Evolutionary conservation across 2,113 vertebrate species (phyloP).

Genomic region (Sceloporus tristichus): DNA sequence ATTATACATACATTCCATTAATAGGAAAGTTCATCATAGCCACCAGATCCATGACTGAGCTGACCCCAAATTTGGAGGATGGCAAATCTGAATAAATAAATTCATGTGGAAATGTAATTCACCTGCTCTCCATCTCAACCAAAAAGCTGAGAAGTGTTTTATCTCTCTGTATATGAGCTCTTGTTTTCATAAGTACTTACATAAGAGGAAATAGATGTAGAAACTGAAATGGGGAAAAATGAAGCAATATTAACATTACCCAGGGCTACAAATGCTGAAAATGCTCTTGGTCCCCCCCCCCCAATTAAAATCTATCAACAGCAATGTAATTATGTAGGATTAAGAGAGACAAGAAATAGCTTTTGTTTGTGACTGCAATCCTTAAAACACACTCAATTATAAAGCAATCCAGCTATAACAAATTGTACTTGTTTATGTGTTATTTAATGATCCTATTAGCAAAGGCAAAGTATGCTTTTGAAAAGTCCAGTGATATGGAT

Average conservation of each 20-base stretch:
- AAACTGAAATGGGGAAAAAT: background rate
- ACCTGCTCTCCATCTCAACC: background rate
- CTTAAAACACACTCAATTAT: conserved; percentile 22
- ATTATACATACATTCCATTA: too few relatives aligned
- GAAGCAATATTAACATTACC: conserved; percentile 25
- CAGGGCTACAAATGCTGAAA: conserved; percentile 12
- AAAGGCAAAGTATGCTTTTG: background rate
- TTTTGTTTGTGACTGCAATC: conserved; percentile 22
- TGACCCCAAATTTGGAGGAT: background rate
- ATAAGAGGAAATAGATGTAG: background rate
- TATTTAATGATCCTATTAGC: conserved; percentile 34
- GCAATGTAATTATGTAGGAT: conserved; percentile 28
- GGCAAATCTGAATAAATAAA: conserved; percentile 4
- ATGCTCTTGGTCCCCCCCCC: background rate
- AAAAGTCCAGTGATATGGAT: background rate
- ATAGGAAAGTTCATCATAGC: too few relatives aligned
- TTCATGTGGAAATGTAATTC: background rate
- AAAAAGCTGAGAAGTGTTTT: background rate
- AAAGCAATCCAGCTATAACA: conserved; percentile 41
- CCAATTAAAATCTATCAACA: conserved; percentile 30
- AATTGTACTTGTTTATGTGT: conserved; percentile 11
- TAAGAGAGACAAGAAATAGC: background rate
- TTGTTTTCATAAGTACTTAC: conserved; percentile 14
- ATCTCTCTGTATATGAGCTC: background rate
- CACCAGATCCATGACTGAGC: background rate